A percentile compares a stretch with the other conserved stretches of the same genome.
Conservation (phyloP, 1,140 invertebrate genomes). For the Camponotus floridanus region DNA sequence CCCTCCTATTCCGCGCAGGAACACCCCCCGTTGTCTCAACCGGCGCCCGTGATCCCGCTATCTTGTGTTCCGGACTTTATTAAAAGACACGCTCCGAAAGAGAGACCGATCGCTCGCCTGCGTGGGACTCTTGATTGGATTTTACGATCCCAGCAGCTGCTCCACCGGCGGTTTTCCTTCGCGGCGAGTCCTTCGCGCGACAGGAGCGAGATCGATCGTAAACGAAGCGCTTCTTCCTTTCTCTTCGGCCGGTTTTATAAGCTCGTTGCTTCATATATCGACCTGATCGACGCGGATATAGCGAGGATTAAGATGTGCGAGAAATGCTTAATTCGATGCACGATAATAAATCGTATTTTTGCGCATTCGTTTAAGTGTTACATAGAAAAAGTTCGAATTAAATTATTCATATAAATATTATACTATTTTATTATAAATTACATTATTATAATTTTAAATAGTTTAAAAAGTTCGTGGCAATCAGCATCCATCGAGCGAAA, state of each 20-base stretch:
- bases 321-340: neutral
- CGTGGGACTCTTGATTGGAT: conserved; percentile 67
- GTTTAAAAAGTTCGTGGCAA: too few species aligned
- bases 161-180: neutral
- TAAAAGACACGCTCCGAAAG: conserved; percentile 66
- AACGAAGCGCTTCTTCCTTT: conserved; percentile 34
- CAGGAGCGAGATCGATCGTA: conserved; percentile 49
- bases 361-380: neutral
- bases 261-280: neutral
- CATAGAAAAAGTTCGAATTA: neutral
- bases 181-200: conserved; percentile 43
- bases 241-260: neutral
- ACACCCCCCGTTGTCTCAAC: conserved; percentile 69
- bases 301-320: conserved; percentile 13
- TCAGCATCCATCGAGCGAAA: too few species aligned
- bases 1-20: conserved; percentile 44
- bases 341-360: neutral
- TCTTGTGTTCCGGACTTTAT: conserved; percentile 69
- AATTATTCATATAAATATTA: conserved; percentile 4
- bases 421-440: neutral
- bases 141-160: conserved; percentile 51
- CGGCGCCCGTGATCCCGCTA: conserved; percentile 50
- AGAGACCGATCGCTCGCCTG: conserved; percentile 28
- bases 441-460: neutral
- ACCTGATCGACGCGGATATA: neutral